Evolutionary conservation across 2,797 vertebrate genomes (phyloP), one percentile per base, ranked within the genome.

Genomic region (Muscicapa striata): DNA sequence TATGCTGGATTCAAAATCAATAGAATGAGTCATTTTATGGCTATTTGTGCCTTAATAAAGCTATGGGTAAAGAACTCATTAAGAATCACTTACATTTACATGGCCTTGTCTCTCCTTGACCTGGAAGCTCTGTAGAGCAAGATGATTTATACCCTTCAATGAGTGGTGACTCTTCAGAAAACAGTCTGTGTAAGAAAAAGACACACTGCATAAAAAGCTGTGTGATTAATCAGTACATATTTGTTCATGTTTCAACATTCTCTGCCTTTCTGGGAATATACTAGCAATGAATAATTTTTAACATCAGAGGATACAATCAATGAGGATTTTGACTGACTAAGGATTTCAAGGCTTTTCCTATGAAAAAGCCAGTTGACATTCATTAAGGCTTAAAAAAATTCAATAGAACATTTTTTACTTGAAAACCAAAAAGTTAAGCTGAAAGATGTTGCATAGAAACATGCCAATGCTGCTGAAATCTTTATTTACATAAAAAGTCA

Each of bases 241-340:
- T 89, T 95, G 67, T 82, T 94, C 51, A 9, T 36, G 22, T 89
- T 83, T 94, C 76, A 69, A 38, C 41, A 19, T 87, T 86, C 58
- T 66, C 26, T 84, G 74, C 61, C 69, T 95, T 93, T 84, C 70
- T 92, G 93, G 55, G 58, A 78, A 72, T 93, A 67, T 9, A 59
- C 89, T 30, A 88, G 66, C 36, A 41, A 52, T 59, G 85, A 92
- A 90, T 92, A 81, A 88, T 92, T 95, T 96, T 86, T 69, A 91
- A 92, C 82, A 93, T 96, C 93, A 95, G 91, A 96, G 62, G 62
- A 54, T 89, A 51, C 59, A 88, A 89, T 95, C 94, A 88, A 84
- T 96, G 59, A 82, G 13, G 22, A 24, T 92, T 95, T 94, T 95
- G 76, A 91, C 92, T 95, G 93, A 94, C 87, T 95, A 95, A 95